These are phyloP conservation scores for Sepiola atlantica DNA, from an alignment of 2,888 invertebrate genomes.

Conservation along the genomic window DNA sequence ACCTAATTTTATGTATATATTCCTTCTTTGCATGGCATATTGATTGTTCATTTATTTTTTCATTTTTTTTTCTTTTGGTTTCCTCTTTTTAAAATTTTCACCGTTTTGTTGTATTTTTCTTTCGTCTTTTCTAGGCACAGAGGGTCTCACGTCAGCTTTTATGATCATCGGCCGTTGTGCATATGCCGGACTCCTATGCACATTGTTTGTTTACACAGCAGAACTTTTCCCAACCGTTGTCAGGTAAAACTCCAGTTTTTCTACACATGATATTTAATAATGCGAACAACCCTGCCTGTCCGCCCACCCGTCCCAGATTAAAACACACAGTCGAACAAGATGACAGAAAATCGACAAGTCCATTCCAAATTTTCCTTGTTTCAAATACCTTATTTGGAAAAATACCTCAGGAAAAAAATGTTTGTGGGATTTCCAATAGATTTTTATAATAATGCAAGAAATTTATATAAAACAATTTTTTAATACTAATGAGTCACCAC, in stretches of 20 bases:
- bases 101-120: constrained; percentile 16
- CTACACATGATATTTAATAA: not conserved
- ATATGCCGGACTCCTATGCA: constrained; percentile 75
- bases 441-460: too few relatives aligned
- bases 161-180: constrained; percentile 39
- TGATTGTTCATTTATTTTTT: not conserved
- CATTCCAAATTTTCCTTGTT: too few relatives aligned
- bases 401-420: too few relatives aligned
- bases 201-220: constrained; percentile 73
- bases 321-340: too few relatives aligned
- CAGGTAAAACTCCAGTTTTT: constrained; percentile 57
- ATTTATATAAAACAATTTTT: too few relatives aligned
- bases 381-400: too few relatives aligned
- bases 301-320: too few relatives aligned
- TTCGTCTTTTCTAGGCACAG: not conserved
- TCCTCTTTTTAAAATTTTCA: constrained; percentile 11
- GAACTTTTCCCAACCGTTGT: constrained; percentile 73
- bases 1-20: not conserved
- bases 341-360: too few relatives aligned
- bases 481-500: too few relatives aligned
- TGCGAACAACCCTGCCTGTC: too few relatives aligned
- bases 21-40: not conserved
- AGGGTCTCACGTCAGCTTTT: not conserved
- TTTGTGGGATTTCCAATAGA: too few relatives aligned
- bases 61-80: not conserved